Conservation (phyloP, 2,888 invertebrate genomes). For the Pollenia griseotomentosa region DNA sequence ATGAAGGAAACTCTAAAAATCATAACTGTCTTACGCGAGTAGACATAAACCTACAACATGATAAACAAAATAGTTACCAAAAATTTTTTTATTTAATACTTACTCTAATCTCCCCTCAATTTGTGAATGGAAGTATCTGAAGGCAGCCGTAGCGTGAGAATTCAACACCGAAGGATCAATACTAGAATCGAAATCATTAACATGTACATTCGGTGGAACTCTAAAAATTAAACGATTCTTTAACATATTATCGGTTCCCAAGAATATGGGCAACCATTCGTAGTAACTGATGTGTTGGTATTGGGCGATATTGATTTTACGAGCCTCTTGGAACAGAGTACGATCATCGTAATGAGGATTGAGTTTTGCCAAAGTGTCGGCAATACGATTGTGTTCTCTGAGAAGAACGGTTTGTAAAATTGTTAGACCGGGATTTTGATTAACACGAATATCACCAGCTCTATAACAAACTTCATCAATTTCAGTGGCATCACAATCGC, state of each 20-base stretch:
- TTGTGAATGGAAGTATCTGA: constrained; percentile 87
- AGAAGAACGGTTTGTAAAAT: constrained; percentile 84
- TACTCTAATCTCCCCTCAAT: constrained; percentile 85
- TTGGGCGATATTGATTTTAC: constrained; percentile 85
- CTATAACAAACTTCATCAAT: constrained; percentile 90
- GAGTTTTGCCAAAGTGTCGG: constrained; percentile 82
- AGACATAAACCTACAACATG: too few relatives aligned
- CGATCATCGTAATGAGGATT: constrained; percentile 86
- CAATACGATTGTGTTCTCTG: constrained; percentile 85
- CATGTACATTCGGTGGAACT: constrained; percentile 80
- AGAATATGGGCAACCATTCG: constrained; percentile 85
- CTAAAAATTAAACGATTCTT: constrained; percentile 83
- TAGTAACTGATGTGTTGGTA: constrained; percentile 85
- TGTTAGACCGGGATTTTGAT: constrained; percentile 85
- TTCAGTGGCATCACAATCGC: constrained; percentile 88
- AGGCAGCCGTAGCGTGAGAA: constrained; percentile 88
- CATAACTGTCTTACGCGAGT: too few relatives aligned
- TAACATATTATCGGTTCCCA: constrained; percentile 84
- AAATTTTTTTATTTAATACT: constrained; percentile 74
- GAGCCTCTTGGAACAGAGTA: constrained; percentile 85
- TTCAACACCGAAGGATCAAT: constrained; percentile 87
- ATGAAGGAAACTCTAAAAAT: too few relatives aligned
- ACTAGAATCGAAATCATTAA: constrained; percentile 85
- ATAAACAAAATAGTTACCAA: too few relatives aligned
- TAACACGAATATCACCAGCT: constrained; percentile 86